These are phyloP conservation scores for Stenotaenia linearis DNA, from an alignment of 2,888 invertebrate species.

Conservation along the genomic window DNA sequence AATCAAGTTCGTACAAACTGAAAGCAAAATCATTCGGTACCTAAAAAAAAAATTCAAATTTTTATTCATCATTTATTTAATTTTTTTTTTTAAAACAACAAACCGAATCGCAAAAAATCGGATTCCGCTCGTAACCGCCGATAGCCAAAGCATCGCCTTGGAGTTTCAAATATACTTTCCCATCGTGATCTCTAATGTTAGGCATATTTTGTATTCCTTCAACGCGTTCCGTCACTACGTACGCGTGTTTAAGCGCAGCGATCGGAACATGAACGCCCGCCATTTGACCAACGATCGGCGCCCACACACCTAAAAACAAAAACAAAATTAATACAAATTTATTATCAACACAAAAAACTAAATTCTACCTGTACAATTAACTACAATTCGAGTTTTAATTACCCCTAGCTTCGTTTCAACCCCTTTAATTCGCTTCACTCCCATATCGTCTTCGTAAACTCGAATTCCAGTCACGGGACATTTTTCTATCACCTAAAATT, in stretches of 20 bases:
- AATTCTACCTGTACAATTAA: conserved; percentile 69
- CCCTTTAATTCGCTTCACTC: conserved; percentile 64
- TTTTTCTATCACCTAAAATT: conserved; percentile 62
- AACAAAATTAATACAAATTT: neutral
- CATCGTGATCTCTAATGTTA: conserved; percentile 80
- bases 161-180: conserved; percentile 71
- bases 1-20: conserved; percentile 78
- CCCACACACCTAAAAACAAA: conserved; percentile 65
- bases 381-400: conserved; percentile 69
- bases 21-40: conserved; percentile 73
- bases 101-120: conserved; percentile 69
- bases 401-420: conserved; percentile 68
- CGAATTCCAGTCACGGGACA: conserved; percentile 67
- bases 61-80: neutral
- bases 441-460: conserved; percentile 58
- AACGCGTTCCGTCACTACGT: conserved; percentile 73
- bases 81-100: conserved; percentile 31
- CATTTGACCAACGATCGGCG: conserved; percentile 63
- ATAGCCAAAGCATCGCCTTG: conserved; percentile 76
- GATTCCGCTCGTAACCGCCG: conserved; percentile 84
- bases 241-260: conserved; percentile 80
- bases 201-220: conserved; percentile 68
- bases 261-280: conserved; percentile 66
- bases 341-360: neutral
- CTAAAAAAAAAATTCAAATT: conserved; percentile 44